phyloP scores from a whole-genome alignment of 2,888 invertebrate genomes.

The Epiblema foenella region DNA sequence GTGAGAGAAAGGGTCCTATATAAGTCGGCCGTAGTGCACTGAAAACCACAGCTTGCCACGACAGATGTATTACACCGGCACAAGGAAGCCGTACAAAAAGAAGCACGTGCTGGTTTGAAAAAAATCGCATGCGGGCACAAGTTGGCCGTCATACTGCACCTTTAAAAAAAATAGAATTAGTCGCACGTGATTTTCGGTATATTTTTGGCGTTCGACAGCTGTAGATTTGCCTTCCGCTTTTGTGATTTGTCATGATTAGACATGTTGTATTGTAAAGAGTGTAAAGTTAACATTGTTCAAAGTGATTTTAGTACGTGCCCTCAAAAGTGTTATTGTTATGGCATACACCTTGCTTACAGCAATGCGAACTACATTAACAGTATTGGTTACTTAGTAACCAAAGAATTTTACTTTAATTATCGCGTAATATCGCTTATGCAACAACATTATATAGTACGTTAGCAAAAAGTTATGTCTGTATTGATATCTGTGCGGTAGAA shows the following conservation, averaged over 20 bases:
- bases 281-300: constrained; percentile 17
- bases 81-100: constrained; percentile 76
- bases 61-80: constrained; percentile 78
- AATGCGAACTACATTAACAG: not conserved
- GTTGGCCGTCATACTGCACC: constrained; percentile 71
- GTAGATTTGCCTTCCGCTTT: constrained; percentile 26
- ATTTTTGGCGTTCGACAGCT: constrained; percentile 61
- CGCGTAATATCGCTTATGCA: no score
- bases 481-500: no score
- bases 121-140: constrained; percentile 82
- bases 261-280: not conserved
- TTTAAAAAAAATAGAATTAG: constrained; percentile 59
- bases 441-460: no score
- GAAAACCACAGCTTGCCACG: constrained; percentile 79
- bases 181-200: constrained; percentile 71
- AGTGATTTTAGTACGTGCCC: constrained; percentile 15
- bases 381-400: not conserved
- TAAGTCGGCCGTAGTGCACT: constrained; percentile 56
- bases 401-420: not conserved
- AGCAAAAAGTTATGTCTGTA: no score
- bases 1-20: constrained; percentile 44
- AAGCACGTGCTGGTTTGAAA: constrained; percentile 76
- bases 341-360: constrained; percentile 5
- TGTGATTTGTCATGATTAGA: constrained; percentile 32
- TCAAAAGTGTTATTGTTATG: not conserved